Evolutionary conservation across 2,113 vertebrate genomes (phyloP).

Genomic region (Anoplopoma fimbria): DNA sequence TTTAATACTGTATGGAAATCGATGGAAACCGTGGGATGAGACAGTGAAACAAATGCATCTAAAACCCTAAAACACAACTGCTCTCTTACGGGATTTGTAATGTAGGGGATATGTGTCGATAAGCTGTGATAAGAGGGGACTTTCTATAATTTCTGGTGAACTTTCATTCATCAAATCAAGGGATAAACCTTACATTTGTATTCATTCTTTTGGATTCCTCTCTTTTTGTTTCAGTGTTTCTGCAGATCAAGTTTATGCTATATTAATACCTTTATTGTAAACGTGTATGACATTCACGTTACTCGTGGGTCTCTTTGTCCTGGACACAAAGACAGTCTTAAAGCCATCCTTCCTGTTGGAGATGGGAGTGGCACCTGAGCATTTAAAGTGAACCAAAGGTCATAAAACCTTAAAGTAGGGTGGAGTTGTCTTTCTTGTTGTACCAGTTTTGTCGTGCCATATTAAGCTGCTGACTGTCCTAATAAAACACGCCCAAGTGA

Average conservation of each 20-base stretch:
- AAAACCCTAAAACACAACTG: neutral
- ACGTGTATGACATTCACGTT: neutral
- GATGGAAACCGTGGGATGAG: neutral
- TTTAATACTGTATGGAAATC: neutral
- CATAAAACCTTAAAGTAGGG: constrained; percentile 39
- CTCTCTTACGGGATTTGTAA: neutral
- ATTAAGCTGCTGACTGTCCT: constrained; percentile 20
- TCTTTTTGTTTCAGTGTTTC: constrained; percentile 2
- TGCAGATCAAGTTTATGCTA: neutral
- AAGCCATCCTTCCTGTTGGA: neutral
- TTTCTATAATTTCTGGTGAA: neutral
- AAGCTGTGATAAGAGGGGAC: no score
- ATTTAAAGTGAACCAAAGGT: constrained; percentile 48
- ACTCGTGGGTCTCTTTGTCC: constrained; percentile 6
- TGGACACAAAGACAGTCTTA: constrained; percentile 9
- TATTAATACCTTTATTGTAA: neutral
- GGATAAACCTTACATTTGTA: neutral
- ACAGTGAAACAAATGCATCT: neutral
- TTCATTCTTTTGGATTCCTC: neutral
- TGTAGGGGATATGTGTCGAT: neutral
- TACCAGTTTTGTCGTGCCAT: constrained; percentile 46
- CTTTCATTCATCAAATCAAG: neutral
- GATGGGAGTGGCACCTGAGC: constrained; percentile 36
- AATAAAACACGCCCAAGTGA: constrained; percentile 53
- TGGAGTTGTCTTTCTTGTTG: constrained; percentile 60